Base-by-base conservation (phyloP, 2,888 invertebrate species). In the Horisme vitalbata region DNA sequence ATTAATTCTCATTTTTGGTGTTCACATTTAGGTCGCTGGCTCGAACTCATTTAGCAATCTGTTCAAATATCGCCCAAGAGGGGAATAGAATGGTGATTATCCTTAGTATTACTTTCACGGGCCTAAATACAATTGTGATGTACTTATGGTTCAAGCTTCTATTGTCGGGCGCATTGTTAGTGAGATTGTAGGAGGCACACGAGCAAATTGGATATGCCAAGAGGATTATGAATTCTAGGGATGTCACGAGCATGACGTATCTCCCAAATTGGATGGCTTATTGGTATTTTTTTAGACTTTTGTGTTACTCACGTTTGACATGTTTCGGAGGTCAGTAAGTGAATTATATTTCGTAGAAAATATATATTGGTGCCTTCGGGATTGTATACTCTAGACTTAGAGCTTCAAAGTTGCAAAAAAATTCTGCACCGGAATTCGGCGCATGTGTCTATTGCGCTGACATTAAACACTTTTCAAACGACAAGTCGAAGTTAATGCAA, bases 191-290 rank as follows among this genome's bases (percentile, higher is more conserved):
- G 57, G 63, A 64, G 70, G 70, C 64, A 68, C 61, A 59, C 61
- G 58, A 59, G 61, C 63, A 77, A 77, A 78, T 78, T 77, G 78
- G 65, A 75, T 76, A 58, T 71, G 73, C 65, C 66, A 68, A 54
- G 62, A 60, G 57, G 57, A 33, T 48, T 43, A 48, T 43, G 47
- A 38, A 43, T 26, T 30, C 20, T 35, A 34, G 41, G 31, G 52
- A 58, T 46, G 24, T 43, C 37, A 30, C 37, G 1, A n/a, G 7
- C 33, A 33, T 36, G 11, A 35, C 12, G 35, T 26, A 31, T 15
- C 18, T 23, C 14, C 18, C 12, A 10, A 27, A 26, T 15, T 23
- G 27, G 6, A 21, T 7, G 18, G 8, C 18, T n/a, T 18, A 28
- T 37, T 14, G 23, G 8, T 18, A 23, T 31, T 23, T 37, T 10